Conservation (phyloP, 2,888 invertebrate genomes). For the Thera obeliscata region DNA sequence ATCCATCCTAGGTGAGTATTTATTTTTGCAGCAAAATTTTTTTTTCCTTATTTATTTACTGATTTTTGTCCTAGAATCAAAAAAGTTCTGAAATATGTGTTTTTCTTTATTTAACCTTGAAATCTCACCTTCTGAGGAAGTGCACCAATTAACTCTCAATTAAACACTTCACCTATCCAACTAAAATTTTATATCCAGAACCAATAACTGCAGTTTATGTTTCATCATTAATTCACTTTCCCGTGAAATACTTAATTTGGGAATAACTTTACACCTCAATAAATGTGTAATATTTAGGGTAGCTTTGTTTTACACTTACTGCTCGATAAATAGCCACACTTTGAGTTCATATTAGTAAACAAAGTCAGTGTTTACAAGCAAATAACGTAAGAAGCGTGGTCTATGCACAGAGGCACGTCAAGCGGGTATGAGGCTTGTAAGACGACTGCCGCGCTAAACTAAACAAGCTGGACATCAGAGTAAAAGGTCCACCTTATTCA, state of each 20-base stretch:
- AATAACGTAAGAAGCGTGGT: conserved; percentile 10
- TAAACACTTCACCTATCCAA: background rate
- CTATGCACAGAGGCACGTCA: conserved; percentile 12
- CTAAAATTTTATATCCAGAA: background rate
- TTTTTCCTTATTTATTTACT: too few relatives aligned
- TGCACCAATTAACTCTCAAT: background rate
- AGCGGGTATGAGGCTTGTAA: conserved; percentile 14
- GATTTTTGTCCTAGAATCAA: too few relatives aligned
- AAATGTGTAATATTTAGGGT: background rate
- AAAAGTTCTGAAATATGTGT: too few relatives aligned
- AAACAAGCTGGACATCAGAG: background rate
- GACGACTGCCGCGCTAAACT: conserved; percentile 22
- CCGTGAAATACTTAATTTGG: background rate
- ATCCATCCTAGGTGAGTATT: too few relatives aligned
- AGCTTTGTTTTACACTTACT: conserved; percentile 38
- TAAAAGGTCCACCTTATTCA: background rate
- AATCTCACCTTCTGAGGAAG: background rate
- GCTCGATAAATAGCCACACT: conserved; percentile 49
- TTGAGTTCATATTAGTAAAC: conserved; percentile 49
- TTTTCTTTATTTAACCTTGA: too few relatives aligned
- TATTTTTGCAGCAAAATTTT: too few relatives aligned
- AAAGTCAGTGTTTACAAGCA: conserved; percentile 36
- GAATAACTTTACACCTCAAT: background rate
- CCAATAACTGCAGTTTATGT: conserved; percentile 1
- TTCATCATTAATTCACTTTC: conserved; percentile 8